Base-by-base conservation (phyloP, 2,113 vertebrate genomes). In the Nothobranchius furzeri region DNA sequence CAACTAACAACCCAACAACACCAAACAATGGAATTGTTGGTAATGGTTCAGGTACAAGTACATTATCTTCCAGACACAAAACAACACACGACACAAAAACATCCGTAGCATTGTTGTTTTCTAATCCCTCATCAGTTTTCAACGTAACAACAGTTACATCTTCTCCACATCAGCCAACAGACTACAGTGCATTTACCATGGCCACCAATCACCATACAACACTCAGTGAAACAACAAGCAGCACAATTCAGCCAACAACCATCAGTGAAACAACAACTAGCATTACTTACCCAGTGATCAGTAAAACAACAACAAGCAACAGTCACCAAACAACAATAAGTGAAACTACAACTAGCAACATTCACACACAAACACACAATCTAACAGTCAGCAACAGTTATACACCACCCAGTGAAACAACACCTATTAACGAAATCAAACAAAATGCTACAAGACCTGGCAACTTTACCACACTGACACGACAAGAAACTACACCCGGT, bases 131-230 rank as follows among this genome's bases (percentile, higher is more conserved):
- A 66, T 2, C n/a, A 51, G 35, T 12, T 30, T 25, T n/a, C 3
- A 66, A 52, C 17, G 6, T 13, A 54, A 67, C 46, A 20, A 57
- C 54, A 55, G 4, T 43, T n/a, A 12, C 24, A 64, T 50, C 50
- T 14, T 0, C 50, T 45, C 12, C 13, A 2, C 36, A 3, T 14
- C 47, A 60, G n/a, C 36, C 46, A 35, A 14, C 11, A 49, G 12
- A 7, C 6, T 10, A 46, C 36, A 43, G n/a, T 13, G 0, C 3
- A 68, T 50, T 51, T 14, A 62, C 60, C 25, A 15, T n/a, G 24
- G n/a, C 12, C 24, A 11, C 9, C 7, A 56, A 12, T 58, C n/a
- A 40, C 37, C 6, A 4, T 7, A 40, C 9, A 40, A 40, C 37
- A 40, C 4, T 8, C 37, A 40, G 37, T 40, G 37, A 45, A 45